Conservation (phyloP, 2,113 vertebrate genomes). For the Columbina picui region DNA sequence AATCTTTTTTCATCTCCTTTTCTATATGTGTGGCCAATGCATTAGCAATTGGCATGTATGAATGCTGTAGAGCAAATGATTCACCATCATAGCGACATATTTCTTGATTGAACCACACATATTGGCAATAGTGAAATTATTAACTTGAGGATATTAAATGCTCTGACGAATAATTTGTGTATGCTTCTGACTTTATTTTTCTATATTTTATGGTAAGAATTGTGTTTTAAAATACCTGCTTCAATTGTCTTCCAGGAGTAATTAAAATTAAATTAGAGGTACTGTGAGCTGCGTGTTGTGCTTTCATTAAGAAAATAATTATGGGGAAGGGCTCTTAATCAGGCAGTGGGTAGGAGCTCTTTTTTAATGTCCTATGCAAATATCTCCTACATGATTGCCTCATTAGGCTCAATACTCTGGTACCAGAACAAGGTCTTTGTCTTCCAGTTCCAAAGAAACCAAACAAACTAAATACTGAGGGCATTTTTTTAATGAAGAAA, state of each 20-base stretch:
- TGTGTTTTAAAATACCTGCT: constrained; percentile 50
- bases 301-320: constrained; percentile 8
- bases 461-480: not conserved
- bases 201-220: constrained; percentile 23
- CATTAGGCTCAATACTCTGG: not conserved
- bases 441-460: not conserved
- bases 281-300: not conserved
- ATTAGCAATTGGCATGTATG: not conserved
- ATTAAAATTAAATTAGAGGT: constrained; percentile 57
- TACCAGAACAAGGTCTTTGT: not conserved
- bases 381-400: not conserved
- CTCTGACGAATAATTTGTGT: constrained; percentile 13
- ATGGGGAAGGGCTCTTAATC: not conserved
- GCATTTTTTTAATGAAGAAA: not conserved
- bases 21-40: not conserved
- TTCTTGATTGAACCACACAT: constrained; percentile 21
- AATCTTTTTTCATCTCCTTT: not conserved
- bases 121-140: constrained; percentile 38
- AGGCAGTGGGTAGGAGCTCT: not conserved
- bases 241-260: constrained; percentile 57
- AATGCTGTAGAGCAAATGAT: not conserved
- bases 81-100: not conserved
- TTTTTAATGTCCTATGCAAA: not conserved
- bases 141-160: not conserved
- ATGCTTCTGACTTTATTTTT: constrained; percentile 24